phyloP scores from a whole-genome alignment of 2,113 vertebrate genomes.

The Microcebus ravelobensis region DNA sequence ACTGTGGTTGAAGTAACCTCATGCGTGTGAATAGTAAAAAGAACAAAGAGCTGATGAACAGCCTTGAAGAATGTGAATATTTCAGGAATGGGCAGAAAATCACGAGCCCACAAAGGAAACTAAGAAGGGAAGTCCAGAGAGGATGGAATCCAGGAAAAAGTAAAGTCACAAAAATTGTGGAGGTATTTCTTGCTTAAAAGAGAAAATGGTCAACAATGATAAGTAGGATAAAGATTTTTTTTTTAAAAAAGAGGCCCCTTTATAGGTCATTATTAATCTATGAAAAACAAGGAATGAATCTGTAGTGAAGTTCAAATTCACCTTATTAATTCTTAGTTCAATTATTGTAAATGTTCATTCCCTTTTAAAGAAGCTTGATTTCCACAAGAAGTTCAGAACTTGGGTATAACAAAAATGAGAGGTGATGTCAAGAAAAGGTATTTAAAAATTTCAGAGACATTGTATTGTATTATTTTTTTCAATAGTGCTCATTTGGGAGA shows the following conservation, averaged over 20 bases:
- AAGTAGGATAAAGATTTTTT: neutral
- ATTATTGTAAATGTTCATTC: neutral
- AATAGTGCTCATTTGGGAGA: neutral
- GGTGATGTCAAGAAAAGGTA: neutral
- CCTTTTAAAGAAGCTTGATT: neutral
- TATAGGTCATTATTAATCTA: neutral
- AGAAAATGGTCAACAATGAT: neutral
- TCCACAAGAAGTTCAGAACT: neutral
- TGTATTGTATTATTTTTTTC: neutral
- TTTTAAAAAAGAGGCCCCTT: neutral
- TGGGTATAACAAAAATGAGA: neutral
- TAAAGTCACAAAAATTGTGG: neutral
- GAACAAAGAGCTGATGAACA: neutral
- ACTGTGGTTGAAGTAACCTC: neutral
- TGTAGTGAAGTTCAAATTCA: neutral
- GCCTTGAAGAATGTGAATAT: neutral
- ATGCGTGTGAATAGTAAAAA: neutral
- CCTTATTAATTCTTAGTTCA: too few species aligned
- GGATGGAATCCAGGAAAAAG: neutral
- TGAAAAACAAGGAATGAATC: neutral
- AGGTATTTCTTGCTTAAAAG: neutral
- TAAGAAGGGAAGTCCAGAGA: neutral
- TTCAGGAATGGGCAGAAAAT: neutral
- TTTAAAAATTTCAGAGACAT: neutral
- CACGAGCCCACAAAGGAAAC: neutral